Conservation (phyloP, 2,888 invertebrate genomes). For the Heliconius erato region DNA sequence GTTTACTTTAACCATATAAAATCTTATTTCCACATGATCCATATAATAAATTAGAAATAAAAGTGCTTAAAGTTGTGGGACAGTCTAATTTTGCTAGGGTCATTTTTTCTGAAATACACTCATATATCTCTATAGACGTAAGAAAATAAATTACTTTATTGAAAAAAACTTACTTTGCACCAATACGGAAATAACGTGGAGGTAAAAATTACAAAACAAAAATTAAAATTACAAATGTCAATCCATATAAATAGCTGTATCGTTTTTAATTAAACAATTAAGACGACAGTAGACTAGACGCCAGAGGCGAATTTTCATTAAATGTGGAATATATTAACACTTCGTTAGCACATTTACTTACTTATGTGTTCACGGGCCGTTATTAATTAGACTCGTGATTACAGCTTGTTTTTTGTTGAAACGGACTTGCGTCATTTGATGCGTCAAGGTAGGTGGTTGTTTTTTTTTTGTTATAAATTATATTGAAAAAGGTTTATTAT, state of each 20-base stretch:
- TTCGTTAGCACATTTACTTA: conserved; percentile 28
- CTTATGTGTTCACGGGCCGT: conserved; percentile 21
- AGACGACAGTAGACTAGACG: conserved; percentile 15
- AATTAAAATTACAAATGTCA: background rate
- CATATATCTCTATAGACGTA: background rate
- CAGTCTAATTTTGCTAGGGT: too few relatives aligned
- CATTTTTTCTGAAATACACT: too few relatives aligned
- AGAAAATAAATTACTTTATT: too few relatives aligned
- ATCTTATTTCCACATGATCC: too few relatives aligned
- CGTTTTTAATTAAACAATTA: conserved; percentile 22
- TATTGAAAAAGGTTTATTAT: background rate
- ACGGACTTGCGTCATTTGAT: background rate
- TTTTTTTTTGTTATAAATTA: background rate
- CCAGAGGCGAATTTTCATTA: conserved; percentile 34
- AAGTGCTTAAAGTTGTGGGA: too few relatives aligned
- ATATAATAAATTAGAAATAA: too few relatives aligned
- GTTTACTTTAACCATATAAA: too few relatives aligned
- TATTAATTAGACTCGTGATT: conserved; percentile 20
- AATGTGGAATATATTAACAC: conserved; percentile 32
- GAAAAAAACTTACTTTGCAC: background rate
- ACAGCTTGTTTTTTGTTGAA: conserved; percentile 11
- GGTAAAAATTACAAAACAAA: background rate
- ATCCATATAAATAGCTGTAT: conserved; percentile 3
- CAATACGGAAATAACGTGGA: background rate
- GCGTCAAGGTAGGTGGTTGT: background rate